A percentile compares a stretch with the other conserved stretches of the same genome.
These are phyloP conservation scores for Coregonus sp. DNA, from an alignment of 2,797 vertebrate species.

Conservation along the genomic window DNA sequence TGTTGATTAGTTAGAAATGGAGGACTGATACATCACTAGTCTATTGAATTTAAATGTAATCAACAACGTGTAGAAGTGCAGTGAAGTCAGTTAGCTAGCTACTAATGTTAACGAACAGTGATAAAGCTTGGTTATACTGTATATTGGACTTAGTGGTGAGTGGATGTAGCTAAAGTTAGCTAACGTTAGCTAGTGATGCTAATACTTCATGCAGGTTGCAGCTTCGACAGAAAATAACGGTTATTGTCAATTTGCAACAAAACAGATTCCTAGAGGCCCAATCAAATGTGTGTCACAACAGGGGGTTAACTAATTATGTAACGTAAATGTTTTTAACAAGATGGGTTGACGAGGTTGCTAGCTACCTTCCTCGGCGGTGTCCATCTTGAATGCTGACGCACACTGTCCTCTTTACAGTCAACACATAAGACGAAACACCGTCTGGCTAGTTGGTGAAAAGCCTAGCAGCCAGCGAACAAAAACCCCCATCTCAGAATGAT, in stretches of 20 bases:
- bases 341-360: conserved; percentile 17
- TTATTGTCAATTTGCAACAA: background rate
- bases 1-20: background rate
- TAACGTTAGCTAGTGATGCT: conserved; percentile 12
- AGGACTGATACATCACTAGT: too few species aligned
- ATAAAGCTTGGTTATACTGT: background rate
- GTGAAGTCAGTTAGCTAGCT: background rate
- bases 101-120: background rate
- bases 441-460: conserved; percentile 17
- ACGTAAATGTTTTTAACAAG: background rate
- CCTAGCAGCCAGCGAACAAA: conserved; percentile 28
- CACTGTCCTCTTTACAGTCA: conserved; percentile 1
- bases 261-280: background rate
- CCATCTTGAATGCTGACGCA: conserved; percentile 87
- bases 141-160: too few species aligned
- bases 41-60: too few species aligned
- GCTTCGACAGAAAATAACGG: background rate
- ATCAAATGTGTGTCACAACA: background rate
- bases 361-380: conserved; percentile 90
- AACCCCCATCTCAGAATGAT: conserved; percentile 39
- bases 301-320: background rate
- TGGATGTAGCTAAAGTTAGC: background rate
- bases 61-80: background rate
- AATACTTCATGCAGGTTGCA: background rate
- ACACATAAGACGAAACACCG: background rate